A percentile compares a stretch with the other conserved stretches of the same genome.
Conservation (phyloP, 2,888 invertebrate species). For the Eugnorisma glareosa region DNA sequence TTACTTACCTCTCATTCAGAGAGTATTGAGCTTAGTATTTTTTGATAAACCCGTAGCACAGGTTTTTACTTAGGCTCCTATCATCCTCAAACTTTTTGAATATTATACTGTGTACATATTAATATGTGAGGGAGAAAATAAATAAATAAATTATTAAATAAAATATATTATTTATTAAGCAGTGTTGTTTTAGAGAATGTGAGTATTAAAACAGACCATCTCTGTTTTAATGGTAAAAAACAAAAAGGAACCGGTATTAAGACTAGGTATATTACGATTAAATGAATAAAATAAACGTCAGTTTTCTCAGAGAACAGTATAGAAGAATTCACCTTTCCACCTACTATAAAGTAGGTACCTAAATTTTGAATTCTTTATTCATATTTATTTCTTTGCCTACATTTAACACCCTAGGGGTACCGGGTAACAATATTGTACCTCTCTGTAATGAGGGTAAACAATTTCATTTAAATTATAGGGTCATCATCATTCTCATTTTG, state of each 20-base stretch:
- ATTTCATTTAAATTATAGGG: constrained; percentile 14
- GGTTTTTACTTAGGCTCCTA: too few relatives aligned
- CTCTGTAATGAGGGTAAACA: constrained; percentile 11
- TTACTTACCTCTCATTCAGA: not conserved
- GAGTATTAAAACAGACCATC: too few relatives aligned
- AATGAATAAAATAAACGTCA: not conserved
- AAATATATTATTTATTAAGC: too few relatives aligned
- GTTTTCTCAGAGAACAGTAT: not conserved
- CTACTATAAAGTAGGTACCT: not conserved
- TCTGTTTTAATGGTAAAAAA: too few relatives aligned
- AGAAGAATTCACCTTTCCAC: too few relatives aligned
- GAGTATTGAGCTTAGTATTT: not conserved
- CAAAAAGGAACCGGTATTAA: too few relatives aligned
- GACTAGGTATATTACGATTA: too few relatives aligned
- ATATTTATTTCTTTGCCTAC: not conserved
- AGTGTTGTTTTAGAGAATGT: too few relatives aligned
- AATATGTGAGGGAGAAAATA: too few relatives aligned
- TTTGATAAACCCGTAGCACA: not conserved
- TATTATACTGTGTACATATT: too few relatives aligned
- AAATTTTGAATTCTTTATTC: not conserved
- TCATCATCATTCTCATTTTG: not conserved
- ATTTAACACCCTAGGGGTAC: not conserved
- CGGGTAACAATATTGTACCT: not conserved
- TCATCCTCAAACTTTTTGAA: too few relatives aligned
- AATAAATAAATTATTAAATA: too few relatives aligned